Evolutionary conservation across 2,113 vertebrate species (phyloP).

Genomic region (Acrocephalus arundinaceus): DNA sequence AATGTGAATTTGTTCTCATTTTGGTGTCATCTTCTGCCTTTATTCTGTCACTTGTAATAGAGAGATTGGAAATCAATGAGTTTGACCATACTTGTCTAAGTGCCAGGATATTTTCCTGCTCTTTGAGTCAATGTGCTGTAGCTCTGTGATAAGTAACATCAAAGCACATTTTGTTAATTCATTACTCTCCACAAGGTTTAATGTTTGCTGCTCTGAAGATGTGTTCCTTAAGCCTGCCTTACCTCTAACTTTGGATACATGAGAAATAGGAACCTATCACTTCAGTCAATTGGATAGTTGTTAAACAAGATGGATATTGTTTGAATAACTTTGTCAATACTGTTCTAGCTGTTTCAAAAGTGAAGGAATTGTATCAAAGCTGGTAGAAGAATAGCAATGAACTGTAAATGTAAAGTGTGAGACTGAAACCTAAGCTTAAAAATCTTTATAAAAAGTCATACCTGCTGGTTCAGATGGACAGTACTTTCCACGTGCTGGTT

Average conservation of each 20-base stretch:
- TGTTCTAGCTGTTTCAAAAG: neutral
- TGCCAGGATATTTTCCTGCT: slow-evolving; percentile 19
- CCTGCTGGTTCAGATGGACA: neutral
- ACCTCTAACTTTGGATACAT: neutral
- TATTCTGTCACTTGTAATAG: neutral
- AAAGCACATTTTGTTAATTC: slow-evolving; percentile 7
- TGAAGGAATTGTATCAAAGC: neutral
- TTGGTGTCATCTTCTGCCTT: neutral
- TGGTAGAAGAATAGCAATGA: neutral
- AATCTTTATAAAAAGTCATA: neutral
- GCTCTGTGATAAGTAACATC: slow-evolving; percentile 35
- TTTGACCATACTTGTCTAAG: neutral
- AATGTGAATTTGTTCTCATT: neutral
- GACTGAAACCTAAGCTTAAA: neutral
- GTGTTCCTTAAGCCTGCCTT: neutral
- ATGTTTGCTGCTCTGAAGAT: neutral
- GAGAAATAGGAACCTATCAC: neutral
- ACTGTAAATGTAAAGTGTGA: neutral
- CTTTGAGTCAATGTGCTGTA: slow-evolving; percentile 3
- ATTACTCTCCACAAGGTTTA: neutral
- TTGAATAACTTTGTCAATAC: neutral
- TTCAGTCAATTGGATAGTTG: neutral
- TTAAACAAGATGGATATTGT: neutral
- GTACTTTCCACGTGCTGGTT: neutral
- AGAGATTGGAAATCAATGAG: slow-evolving; percentile 26